Conservation (phyloP, 2,113 vertebrate genomes). For the Amblyopsis rosae region DNA sequence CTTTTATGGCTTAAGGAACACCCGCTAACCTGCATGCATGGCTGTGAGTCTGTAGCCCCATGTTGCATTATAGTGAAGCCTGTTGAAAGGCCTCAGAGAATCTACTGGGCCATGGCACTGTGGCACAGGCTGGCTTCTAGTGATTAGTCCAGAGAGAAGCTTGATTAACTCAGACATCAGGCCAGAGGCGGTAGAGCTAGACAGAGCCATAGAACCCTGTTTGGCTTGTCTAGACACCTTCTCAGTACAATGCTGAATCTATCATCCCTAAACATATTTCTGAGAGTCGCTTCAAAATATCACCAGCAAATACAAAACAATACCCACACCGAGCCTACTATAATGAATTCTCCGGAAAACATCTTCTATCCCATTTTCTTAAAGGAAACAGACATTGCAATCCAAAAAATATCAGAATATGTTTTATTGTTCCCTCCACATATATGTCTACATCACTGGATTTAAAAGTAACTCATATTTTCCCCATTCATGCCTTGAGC, state of each 20-base stretch:
- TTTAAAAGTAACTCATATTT: slow-evolving; percentile 4
- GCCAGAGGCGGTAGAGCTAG: neutral
- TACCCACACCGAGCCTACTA: neutral
- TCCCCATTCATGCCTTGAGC: neutral
- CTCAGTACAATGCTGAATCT: neutral
- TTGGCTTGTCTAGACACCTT: slow-evolving; percentile 15
- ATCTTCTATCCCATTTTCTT: neutral
- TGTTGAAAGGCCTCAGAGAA: neutral
- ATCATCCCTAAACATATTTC: neutral
- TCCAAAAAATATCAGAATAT: neutral
- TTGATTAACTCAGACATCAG: slow-evolving; percentile 6
- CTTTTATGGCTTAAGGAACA: slow-evolving; percentile 7
- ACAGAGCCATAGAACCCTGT: neutral
- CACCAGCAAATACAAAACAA: neutral
- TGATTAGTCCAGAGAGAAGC: slow-evolving; percentile 5
- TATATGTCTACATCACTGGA: slow-evolving; percentile 13
- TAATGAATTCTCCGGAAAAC: slow-evolving; percentile 13
- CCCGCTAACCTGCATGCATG: slow-evolving; percentile 5
- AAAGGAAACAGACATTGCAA: neutral
- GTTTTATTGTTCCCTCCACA: neutral
- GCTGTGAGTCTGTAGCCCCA: neutral
- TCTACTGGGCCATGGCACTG: slow-evolving; percentile 3
- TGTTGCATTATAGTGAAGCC: neutral
- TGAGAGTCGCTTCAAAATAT: slow-evolving; percentile 1
- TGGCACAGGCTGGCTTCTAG: slow-evolving; percentile 5